A percentile compares a stretch with the other conserved stretches of the same genome.
Evolutionary conservation across 1,140 invertebrate species (phyloP).

Genomic region (Caenorhabditis briggsae): DNA sequence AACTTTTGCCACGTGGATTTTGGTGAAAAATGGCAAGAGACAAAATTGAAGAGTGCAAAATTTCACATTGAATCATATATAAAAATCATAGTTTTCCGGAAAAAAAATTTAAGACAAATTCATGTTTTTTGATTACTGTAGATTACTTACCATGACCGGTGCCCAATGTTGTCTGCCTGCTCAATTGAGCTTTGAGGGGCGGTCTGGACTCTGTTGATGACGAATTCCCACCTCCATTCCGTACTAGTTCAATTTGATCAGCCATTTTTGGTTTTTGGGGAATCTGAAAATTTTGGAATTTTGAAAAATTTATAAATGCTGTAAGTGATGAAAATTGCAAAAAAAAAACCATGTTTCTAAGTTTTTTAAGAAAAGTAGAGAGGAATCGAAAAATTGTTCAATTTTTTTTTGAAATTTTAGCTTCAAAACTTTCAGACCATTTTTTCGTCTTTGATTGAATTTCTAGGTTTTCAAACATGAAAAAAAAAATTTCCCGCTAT

Average conservation of each 20-base stretch:
- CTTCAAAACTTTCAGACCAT: no score
- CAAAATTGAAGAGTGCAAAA: not conserved
- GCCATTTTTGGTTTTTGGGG: not conserved
- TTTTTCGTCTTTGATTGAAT: no score
- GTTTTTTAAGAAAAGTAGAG: no score
- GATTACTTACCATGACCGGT: constrained; percentile 1
- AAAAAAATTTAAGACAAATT: not conserved
- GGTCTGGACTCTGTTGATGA: not conserved
- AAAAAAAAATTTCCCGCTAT: no score
- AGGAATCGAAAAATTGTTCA: no score
- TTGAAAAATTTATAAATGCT: no score
- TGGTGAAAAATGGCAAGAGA: not conserved
- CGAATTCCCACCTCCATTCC: constrained; percentile 15
- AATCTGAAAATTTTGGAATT: not conserved
- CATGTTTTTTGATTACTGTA: not conserved
- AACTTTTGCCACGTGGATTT: not conserved
- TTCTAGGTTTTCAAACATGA: no score
- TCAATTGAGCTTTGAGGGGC: not conserved
- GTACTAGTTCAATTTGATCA: constrained; percentile 37
- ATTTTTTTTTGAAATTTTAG: not conserved
- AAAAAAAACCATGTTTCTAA: no score
- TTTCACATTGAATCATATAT: not conserved
- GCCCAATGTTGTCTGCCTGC: constrained; percentile 9
- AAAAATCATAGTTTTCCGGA: not conserved
- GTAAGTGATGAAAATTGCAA: no score